Percentiles rank a stretch among this genome's conserved stretches.
phyloP scores from a whole-genome alignment of 1,140 invertebrate species.

The Cydia fagiglandana region DNA sequence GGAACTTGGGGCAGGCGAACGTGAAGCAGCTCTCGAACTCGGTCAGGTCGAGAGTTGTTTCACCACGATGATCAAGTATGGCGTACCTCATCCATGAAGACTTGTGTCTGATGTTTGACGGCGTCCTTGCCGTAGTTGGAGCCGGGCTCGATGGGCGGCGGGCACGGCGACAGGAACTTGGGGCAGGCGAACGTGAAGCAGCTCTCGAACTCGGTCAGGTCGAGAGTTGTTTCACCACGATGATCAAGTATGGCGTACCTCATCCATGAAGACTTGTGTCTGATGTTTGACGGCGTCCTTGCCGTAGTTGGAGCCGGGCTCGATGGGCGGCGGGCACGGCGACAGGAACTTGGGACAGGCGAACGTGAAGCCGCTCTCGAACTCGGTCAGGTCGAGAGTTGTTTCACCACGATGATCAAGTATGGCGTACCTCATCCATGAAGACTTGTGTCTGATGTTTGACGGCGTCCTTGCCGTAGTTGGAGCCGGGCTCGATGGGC shows the following conservation, averaged over 20 bases:
- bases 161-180: slow-evolving; percentile 96
- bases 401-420: no score
- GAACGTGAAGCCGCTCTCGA: slow-evolving; percentile 94
- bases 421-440: slow-evolving; percentile 84
- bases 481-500: slow-evolving; percentile 85
- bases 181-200: slow-evolving; percentile 97
- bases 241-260: slow-evolving; percentile 67
- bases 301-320: slow-evolving; percentile 87
- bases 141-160: slow-evolving; percentile 86
- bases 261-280: slow-evolving; percentile 93
- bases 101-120: slow-evolving; percentile 90
- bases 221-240: no score
- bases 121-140: slow-evolving; percentile 91
- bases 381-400: slow-evolving; percentile 93
- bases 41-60: slow-evolving; percentile 87
- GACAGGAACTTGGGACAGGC: slow-evolving; percentile 98
- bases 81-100: slow-evolving; percentile 90
- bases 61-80: no score
- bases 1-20: slow-evolving; percentile 97
- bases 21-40: slow-evolving; percentile 97
- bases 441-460: slow-evolving; percentile 93
- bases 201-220: slow-evolving; percentile 93
- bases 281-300: slow-evolving; percentile 92
- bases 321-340: slow-evolving; percentile 90
- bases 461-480: slow-evolving; percentile 89